Conservation (phyloP, 2,797 vertebrate species). For the Leptoclinus maculatus region DNA sequence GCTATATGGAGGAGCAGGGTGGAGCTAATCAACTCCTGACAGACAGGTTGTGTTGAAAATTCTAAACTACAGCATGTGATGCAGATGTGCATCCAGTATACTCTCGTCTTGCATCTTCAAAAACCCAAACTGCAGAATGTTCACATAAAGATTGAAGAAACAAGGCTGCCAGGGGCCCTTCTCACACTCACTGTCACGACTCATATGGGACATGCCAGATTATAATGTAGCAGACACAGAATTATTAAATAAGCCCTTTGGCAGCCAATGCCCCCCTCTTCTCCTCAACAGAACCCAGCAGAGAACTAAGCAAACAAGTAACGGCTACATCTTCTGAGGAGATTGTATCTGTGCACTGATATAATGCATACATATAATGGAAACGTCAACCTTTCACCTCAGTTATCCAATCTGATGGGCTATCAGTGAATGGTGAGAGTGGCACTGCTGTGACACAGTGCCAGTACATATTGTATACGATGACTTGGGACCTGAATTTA, state of each 20-base stretch:
- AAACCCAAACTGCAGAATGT: too few relatives aligned
- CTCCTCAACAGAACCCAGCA: not conserved
- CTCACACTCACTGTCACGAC: not conserved
- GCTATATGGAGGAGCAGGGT: not conserved
- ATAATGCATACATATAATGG: not conserved
- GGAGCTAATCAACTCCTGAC: not conserved
- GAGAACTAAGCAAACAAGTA: not conserved
- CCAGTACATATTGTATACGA: not conserved
- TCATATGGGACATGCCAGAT: not conserved
- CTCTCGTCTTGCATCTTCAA: not conserved
- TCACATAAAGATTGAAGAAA: not conserved
- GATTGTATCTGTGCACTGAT: not conserved
- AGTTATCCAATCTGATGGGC: not conserved
- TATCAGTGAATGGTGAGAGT: not conserved
- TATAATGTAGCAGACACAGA: not conserved
- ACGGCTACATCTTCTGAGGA: not conserved
- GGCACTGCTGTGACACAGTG: constrained; percentile 1
- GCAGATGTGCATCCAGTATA: not conserved
- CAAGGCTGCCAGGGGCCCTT: not conserved
- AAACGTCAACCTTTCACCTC: constrained; percentile 1
- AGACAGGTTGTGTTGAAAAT: not conserved
- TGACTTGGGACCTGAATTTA: constrained; percentile 24
- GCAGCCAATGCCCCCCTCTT: not conserved
- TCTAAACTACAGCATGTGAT: not conserved
- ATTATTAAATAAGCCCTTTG: not conserved